These are phyloP conservation scores for Autographa gamma DNA, from an alignment of 2,888 invertebrate species.

Conservation along the genomic window DNA sequence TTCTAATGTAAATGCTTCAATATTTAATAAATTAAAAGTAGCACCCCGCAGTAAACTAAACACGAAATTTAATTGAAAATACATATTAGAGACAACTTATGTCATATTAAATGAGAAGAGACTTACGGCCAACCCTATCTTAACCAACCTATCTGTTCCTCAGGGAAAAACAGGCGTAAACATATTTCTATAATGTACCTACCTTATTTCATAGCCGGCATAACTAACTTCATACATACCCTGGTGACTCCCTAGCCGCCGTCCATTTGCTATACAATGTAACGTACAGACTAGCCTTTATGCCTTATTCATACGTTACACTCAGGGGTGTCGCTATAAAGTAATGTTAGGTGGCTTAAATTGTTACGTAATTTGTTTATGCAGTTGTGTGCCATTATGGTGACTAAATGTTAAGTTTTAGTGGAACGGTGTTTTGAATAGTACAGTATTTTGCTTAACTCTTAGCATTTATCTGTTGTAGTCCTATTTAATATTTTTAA, in stretches of 20 bases:
- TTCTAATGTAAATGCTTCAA: too few relatives aligned
- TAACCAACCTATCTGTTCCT: neutral
- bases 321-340: constrained; percentile 59
- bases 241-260: constrained; percentile 49
- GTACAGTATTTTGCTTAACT: too few relatives aligned
- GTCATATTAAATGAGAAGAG: too few relatives aligned
- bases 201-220: constrained; percentile 16
- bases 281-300: constrained; percentile 66
- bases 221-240: constrained; percentile 31
- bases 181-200: constrained; percentile 5
- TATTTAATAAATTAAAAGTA: too few relatives aligned
- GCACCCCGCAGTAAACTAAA: too few relatives aligned
- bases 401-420: too few relatives aligned
- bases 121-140: neutral
- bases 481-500: too few relatives aligned
- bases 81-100: too few relatives aligned
- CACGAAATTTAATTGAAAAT: too few relatives aligned
- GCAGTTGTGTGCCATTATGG: too few relatives aligned
- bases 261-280: constrained; percentile 63
- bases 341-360: constrained; percentile 26
- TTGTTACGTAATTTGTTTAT: constrained; percentile 21
- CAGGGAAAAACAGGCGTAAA: neutral
- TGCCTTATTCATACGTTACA: constrained; percentile 75
- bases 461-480: too few relatives aligned
- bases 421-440: too few relatives aligned